Evolutionary conservation across 2,797 vertebrate genomes (phyloP).

Genomic region (Intellagama lesueurii): DNA sequence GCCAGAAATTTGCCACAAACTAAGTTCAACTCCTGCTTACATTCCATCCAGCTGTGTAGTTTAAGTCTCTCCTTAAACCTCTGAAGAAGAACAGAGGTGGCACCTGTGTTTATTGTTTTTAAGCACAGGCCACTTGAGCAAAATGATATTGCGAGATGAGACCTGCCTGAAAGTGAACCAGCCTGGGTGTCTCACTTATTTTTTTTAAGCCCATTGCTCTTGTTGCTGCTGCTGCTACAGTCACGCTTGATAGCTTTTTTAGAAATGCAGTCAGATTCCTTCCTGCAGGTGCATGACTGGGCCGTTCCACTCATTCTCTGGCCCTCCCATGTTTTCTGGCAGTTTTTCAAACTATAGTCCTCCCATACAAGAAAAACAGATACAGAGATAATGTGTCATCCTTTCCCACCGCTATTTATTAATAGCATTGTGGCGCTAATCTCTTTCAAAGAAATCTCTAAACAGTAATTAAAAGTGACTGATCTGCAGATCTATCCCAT

Average conservation of each 20-base stretch:
- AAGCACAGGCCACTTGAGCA: not conserved
- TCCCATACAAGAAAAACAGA: slow-evolving; percentile 16
- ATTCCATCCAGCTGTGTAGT: not conserved
- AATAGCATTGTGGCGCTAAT: not conserved
- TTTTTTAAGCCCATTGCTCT: not conserved
- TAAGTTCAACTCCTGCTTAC: not conserved
- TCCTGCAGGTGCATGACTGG: not conserved
- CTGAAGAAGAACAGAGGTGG: not conserved
- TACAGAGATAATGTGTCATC: not conserved
- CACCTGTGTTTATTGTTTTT: not conserved
- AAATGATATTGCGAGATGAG: not conserved
- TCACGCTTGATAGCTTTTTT: not conserved
- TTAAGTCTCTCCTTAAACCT: not conserved
- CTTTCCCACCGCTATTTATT: slow-evolving; percentile 11
- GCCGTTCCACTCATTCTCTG: not conserved
- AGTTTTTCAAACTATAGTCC: not conserved
- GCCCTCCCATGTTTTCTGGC: not conserved
- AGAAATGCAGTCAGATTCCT: not conserved
- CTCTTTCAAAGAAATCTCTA: slow-evolving; percentile 4
- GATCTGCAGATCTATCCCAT: not conserved
- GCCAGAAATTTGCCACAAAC: not conserved
- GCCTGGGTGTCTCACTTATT: not conserved
- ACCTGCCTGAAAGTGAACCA: slow-evolving; percentile 25
- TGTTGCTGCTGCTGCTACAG: not conserved
- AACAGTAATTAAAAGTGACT: slow-evolving; percentile 30